Percentiles rank a stretch among this genome's conserved stretches.
These are phyloP conservation scores for Leptinotarsa rubiginosa DNA, from an alignment of 2,888 invertebrate genomes.

Conservation along the genomic window DNA sequence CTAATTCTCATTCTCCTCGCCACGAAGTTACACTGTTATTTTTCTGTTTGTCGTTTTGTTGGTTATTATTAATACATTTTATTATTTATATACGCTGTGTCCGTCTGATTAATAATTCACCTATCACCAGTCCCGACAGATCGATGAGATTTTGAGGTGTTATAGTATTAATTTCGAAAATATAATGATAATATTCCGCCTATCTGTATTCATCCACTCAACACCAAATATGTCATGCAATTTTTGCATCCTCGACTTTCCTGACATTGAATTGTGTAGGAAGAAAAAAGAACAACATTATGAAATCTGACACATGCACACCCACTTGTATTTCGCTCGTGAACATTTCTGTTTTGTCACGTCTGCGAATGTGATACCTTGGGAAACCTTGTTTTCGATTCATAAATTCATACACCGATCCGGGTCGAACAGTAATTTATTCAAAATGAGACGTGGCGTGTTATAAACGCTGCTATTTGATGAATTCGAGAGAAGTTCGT, in stretches of 20 bases:
- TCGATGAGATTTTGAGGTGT: too few species aligned
- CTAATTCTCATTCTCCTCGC: too few species aligned
- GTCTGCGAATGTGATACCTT: slow-evolving; percentile 45
- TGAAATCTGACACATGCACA: slow-evolving; percentile 34
- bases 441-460: not conserved
- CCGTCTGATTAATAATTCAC: too few species aligned
- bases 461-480: not conserved
- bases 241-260: not conserved
- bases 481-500: not conserved
- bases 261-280: not conserved
- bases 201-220: too few species aligned
- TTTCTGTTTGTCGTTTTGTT: too few species aligned
- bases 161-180: too few species aligned
- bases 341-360: slow-evolving; percentile 44
- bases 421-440: slow-evolving; percentile 2
- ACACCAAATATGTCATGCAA: not conserved
- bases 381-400: slow-evolving; percentile 41
- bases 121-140: too few species aligned
- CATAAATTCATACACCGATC: slow-evolving; percentile 29
- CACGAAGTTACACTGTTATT: too few species aligned
- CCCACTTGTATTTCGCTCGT: slow-evolving; percentile 31
- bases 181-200: too few species aligned
- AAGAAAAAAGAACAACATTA: slow-evolving; percentile 25
- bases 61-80: too few species aligned
- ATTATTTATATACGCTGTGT: too few species aligned